Evolutionary conservation across 1,140 invertebrate species (phyloP).

Genomic region (Magallana ariakensis): DNA sequence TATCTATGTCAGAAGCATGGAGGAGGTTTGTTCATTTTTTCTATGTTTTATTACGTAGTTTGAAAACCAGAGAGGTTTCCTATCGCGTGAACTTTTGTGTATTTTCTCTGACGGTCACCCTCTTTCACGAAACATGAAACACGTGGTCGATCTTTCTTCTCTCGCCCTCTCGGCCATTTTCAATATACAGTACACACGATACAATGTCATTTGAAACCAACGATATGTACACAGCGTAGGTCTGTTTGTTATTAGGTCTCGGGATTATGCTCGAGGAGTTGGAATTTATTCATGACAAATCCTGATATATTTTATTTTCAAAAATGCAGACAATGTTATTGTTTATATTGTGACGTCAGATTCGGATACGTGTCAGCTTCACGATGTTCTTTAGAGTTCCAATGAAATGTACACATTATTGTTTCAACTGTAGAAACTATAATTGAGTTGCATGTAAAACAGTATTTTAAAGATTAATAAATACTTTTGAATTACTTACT

Average conservation of each 20-base stretch:
- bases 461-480: too few species aligned
- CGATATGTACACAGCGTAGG: too few species aligned
- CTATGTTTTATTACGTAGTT: not conserved
- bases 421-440: too few species aligned
- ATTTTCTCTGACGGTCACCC: not conserved
- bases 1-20: constrained; percentile 75
- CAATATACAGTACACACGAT: not conserved
- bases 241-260: too few species aligned
- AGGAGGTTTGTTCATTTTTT: constrained; percentile 67
- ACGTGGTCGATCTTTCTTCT: not conserved
- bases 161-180: not conserved
- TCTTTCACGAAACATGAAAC: constrained; percentile 24
- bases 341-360: not conserved
- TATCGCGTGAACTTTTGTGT: not conserved
- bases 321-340: too few species aligned
- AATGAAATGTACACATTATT: too few species aligned
- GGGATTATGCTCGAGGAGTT: too few species aligned
- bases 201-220: too few species aligned
- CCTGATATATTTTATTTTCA: too few species aligned
- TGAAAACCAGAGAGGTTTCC: not conserved
- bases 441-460: too few species aligned
- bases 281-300: too few species aligned
- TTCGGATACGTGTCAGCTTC: constrained; percentile 4
- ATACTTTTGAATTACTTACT: too few species aligned
- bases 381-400: not conserved